Conservation (phyloP, 2,113 vertebrate species). For the Pluvianellus socialis region DNA sequence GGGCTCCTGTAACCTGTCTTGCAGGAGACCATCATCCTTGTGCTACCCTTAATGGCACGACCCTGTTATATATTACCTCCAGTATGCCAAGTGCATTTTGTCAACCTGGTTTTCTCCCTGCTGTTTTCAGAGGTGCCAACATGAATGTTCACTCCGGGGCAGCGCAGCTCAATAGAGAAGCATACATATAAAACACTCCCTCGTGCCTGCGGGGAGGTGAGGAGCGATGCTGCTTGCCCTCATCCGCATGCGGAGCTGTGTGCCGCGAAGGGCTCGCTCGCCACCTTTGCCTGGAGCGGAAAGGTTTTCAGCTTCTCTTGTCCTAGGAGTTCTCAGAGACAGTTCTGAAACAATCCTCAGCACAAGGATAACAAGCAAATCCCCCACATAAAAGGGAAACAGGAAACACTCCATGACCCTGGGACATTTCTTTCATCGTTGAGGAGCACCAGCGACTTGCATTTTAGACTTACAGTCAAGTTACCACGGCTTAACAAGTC, state of each 20-base stretch:
- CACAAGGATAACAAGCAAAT: neutral
- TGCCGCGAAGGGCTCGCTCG: fast-evolving
- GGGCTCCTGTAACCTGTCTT: neutral
- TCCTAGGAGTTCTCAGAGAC: neutral
- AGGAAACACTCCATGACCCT: neutral
- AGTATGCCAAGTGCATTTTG: neutral
- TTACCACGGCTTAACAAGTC: neutral
- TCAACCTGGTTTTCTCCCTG: neutral
- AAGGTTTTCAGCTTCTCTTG: neutral
- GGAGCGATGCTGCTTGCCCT: neutral
- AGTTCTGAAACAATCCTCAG: neutral
- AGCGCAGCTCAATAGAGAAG: neutral
- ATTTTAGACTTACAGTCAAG: neutral
- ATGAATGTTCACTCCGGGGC: neutral
- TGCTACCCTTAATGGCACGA: neutral
- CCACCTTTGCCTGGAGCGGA: neutral
- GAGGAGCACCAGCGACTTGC: neutral
- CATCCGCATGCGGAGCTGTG: neutral
- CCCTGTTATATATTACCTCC: neutral
- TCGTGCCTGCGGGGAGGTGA: neutral
- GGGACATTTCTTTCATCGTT: neutral
- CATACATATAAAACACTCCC: neutral
- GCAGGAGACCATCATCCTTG: neutral
- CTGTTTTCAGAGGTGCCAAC: neutral
- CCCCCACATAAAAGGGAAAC: neutral